Percentiles rank a stretch among this genome's conserved stretches.
Conservation (phyloP, 1,140 invertebrate genomes). For the Leptonema lineaticorne region DNA sequence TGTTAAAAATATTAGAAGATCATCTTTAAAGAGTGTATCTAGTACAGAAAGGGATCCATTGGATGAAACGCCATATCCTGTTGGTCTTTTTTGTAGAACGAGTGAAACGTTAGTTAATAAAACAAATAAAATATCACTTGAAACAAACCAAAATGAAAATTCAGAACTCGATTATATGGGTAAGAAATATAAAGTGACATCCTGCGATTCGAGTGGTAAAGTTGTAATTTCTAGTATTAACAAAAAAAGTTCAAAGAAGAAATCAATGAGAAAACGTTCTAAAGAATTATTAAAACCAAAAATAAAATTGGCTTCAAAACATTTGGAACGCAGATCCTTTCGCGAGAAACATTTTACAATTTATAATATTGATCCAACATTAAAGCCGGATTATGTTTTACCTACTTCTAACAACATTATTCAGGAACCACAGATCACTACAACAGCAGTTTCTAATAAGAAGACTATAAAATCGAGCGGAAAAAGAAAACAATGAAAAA, state of each 20-base stretch:
- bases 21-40: not conserved
- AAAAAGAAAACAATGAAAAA: no score
- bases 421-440: conserved; percentile 25
- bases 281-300: no score
- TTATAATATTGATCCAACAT: conserved; percentile 35
- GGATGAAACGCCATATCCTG: conserved; percentile 32
- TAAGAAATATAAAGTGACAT: conserved; percentile 1
- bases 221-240: conserved; percentile 28
- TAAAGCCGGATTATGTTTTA: conserved; percentile 20
- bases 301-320: no score
- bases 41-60: not conserved
- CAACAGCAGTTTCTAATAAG: not conserved
- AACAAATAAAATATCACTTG: no score
- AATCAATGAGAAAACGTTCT: no score
- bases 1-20: not conserved
- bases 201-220: conserved; percentile 7
- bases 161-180: conserved; percentile 30
- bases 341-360: conserved; percentile 26
- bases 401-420: conserved; percentile 10
- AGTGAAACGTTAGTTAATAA: not conserved
- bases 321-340: not conserved
- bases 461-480: conserved; percentile 3
- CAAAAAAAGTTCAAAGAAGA: no score
- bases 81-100: conserved; percentile 34
- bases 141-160: conserved; percentile 1